These are phyloP conservation scores for Macrosiphum euphorbiae DNA, from an alignment of 2,888 invertebrate genomes.

Conservation along the genomic window DNA sequence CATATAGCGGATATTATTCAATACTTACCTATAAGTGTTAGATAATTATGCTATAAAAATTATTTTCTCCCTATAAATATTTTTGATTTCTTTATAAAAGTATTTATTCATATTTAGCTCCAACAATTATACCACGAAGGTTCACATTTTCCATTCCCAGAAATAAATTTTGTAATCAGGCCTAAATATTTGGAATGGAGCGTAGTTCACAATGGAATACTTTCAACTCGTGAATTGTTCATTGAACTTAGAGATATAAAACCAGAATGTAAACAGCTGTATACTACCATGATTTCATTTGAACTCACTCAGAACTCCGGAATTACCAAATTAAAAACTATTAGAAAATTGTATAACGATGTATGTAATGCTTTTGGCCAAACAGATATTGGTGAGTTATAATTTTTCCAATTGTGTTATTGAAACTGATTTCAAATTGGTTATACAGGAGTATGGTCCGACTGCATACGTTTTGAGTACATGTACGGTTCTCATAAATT, in stretches of 20 bases:
- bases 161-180: conserved; percentile 16
- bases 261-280: conserved; percentile 42
- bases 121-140: conserved; percentile 56
- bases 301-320: conserved; percentile 42
- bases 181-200: conserved; percentile 53
- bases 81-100: neutral
- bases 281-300: conserved; percentile 39
- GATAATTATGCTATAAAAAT: neutral
- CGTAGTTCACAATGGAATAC: conserved; percentile 52
- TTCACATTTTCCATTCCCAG: conserved; percentile 7
- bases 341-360: conserved; percentile 55
- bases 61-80: neutral
- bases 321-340: conserved; percentile 41
- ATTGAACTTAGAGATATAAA: conserved; percentile 46
- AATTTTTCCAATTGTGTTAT: neutral
- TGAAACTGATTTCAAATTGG: neutral
- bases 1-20: neutral
- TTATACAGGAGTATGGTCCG: conserved; percentile 45
- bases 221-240: conserved; percentile 50
- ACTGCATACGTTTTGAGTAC: conserved; percentile 55
- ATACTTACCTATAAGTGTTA: neutral
- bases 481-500: conserved; percentile 32
- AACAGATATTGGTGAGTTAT: conserved; percentile 33
- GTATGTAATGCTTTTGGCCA: conserved; percentile 46
- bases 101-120: conserved; percentile 17